A percentile compares a stretch with the other conserved stretches of the same genome.
Conservation (phyloP, 64 coral and sea anemone species). For the Pocillopora verrucosa region DNA sequence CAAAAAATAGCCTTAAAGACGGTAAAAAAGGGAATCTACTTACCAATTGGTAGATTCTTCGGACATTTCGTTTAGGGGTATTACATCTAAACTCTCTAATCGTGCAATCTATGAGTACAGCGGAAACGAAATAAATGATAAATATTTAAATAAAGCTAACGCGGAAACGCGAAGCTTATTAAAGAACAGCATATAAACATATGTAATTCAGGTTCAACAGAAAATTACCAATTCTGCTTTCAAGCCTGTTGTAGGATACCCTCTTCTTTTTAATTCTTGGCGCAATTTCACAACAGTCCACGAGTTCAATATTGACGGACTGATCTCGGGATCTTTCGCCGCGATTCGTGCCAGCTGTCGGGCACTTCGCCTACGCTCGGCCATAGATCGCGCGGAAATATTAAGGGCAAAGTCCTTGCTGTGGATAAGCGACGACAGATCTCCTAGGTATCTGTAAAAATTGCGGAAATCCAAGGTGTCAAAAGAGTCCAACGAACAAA, state of each 20-base stretch:
- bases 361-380: slow-evolving; percentile 49
- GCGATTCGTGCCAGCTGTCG: slow-evolving; percentile 58
- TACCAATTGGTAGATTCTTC: slow-evolving; percentile 22
- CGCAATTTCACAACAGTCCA: slow-evolving; percentile 54
- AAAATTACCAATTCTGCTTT: slow-evolving; percentile 57
- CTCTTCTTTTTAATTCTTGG: slow-evolving; percentile 38
- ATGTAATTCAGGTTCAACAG: neutral
- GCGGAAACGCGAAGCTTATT: no score
- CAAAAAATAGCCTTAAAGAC: neutral
- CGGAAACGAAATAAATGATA: neutral
- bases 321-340: slow-evolving; percentile 53
- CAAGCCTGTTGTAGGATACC: slow-evolving; percentile 24
- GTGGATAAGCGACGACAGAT: neutral
- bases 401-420: neutral
- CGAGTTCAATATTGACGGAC: slow-evolving; percentile 16
- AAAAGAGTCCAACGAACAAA: neutral
- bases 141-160: neutral
- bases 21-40: neutral
- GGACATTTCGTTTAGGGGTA: slow-evolving; percentile 31
- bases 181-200: neutral
- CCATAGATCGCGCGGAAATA: slow-evolving; percentile 35
- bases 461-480: neutral
- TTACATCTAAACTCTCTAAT: slow-evolving; percentile 40
- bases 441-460: neutral
- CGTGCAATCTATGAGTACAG: slow-evolving; percentile 38